These are phyloP conservation scores for Caradrina clavipalpis DNA, from an alignment of 2,888 invertebrate genomes.

Conservation along the genomic window DNA sequence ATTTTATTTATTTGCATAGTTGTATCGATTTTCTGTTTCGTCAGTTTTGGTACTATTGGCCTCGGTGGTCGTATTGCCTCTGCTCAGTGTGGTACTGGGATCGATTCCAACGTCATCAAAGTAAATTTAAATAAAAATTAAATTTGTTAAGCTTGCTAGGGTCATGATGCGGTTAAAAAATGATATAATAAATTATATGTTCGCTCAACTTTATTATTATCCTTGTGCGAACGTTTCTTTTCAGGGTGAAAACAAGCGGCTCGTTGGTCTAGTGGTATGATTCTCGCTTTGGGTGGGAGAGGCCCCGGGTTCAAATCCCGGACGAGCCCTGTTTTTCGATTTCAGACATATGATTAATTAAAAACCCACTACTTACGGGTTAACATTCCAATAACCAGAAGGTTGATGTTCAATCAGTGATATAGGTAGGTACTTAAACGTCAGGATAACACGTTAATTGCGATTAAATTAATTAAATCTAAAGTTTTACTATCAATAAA, in stretches of 20 bases:
- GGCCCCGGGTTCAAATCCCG: slow-evolving; percentile 56
- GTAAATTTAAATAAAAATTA: no score
- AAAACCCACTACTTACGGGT: slow-evolving; percentile 2
- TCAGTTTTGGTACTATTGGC: no score
- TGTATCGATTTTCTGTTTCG: no score
- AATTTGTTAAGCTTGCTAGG: no score
- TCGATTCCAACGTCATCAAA: no score
- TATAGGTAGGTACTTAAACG: slow-evolving; percentile 29
- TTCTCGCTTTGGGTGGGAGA: slow-evolving; percentile 55
- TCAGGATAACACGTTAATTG: slow-evolving; percentile 43
- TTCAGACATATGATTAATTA: no score
- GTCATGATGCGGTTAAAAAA: no score
- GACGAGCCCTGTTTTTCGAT: slow-evolving; percentile 34
- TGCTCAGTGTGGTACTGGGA: no score
- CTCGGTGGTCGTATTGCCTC: no score
- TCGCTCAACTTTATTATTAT: not conserved
- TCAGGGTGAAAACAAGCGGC: slow-evolving; percentile 24
- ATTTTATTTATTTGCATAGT: no score
- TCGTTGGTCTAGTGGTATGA: slow-evolving; percentile 56
- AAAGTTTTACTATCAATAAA: slow-evolving; percentile 41
- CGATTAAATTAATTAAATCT: slow-evolving; percentile 50
- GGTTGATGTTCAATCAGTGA: slow-evolving; percentile 40
- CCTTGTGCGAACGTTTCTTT: slow-evolving; percentile 6
- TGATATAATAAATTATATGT: no score
- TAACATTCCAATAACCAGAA: slow-evolving; percentile 45